Conservation (phyloP, 2,888 invertebrate species). For the Tipula confusa region DNA sequence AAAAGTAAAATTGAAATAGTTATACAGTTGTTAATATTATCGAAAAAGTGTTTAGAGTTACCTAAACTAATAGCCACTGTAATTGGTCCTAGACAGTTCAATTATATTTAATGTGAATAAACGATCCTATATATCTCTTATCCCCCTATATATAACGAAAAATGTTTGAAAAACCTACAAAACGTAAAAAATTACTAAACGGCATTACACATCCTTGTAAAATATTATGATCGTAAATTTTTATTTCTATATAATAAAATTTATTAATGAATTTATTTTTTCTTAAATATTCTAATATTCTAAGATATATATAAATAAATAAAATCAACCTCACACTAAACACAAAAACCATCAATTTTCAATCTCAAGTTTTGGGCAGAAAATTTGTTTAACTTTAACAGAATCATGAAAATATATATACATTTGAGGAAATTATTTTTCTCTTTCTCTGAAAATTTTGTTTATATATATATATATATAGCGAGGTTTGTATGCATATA, state of each 20-base stretch:
- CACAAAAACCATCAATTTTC: not conserved
- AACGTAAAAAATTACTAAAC: not conserved
- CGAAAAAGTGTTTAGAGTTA: too few species aligned
- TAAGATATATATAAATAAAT: not conserved
- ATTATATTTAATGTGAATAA: too few species aligned
- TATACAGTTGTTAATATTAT: too few species aligned
- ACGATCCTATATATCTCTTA: too few species aligned
- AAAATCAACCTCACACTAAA: not conserved
- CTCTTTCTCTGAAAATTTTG: conserved; percentile 33
- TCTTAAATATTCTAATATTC: not conserved
- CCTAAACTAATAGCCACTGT: too few species aligned
- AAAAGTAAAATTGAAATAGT: too few species aligned
- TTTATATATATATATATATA: conserved; percentile 29
- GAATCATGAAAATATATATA: conserved; percentile 31
- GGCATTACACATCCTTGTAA: not conserved
- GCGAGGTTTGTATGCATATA: too few species aligned
- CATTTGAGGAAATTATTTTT: conserved; percentile 33
- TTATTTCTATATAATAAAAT: not conserved
- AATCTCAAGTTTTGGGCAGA: not conserved
- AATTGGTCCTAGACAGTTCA: too few species aligned
- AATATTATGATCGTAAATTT: not conserved
- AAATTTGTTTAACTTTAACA: conserved; percentile 21
- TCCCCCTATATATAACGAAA: not conserved
- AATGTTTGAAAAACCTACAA: not conserved
- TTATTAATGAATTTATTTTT: conserved; percentile 7